Evolutionary conservation across 2,888 invertebrate species (phyloP), one percentile per base, ranked within the genome.

Genomic region (Drosophila anomelani): DNA sequence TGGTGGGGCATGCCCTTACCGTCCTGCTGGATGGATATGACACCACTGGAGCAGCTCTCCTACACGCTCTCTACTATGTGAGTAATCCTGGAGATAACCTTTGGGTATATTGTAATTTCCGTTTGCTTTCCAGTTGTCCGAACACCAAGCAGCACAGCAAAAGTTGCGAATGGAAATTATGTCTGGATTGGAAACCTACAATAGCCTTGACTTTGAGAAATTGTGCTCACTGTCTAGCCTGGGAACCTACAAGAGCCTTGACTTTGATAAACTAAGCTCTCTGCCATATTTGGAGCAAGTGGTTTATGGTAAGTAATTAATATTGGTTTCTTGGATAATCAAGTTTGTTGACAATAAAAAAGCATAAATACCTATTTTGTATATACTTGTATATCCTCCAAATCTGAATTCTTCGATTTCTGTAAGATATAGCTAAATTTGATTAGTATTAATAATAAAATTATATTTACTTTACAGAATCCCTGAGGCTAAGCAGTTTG

Each of bases 21-120:
- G 88, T 91, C 17, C 77, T 91, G 74, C 17, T 91, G 23, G 91
- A 92, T 80, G 92, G 92, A 0, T 90, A 88, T 26, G 91, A 92
- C 59, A 92, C 92, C 13, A 85, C 92, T 0, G 90, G 84, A 4
- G 71, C 81, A 3, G 80, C 87, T 0, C 67, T 91, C 1, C 72
- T 85, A 12, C 90, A 91, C 20, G 77, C 85, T 0, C 71, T 89
- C 5, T 86, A 80, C 23, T 91, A 90, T 76, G 89, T 89, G n/a
- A 54, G 91, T 70, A 7, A 8, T n/a, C 10, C 6, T 10, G 1
- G 23, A 3, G 5, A 15, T 36, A 23, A 5, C 1, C 10, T 53
- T 20, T 20, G 13, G 20, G 3, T 53, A 3, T 36, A 4, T 10
- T 23, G 4, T 43, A 1, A 20, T 6, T 8, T 20, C 46, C 5